These are phyloP conservation scores for Phyllostomus discolor DNA, from an alignment of 2,113 vertebrate species.

Conservation along the genomic window DNA sequence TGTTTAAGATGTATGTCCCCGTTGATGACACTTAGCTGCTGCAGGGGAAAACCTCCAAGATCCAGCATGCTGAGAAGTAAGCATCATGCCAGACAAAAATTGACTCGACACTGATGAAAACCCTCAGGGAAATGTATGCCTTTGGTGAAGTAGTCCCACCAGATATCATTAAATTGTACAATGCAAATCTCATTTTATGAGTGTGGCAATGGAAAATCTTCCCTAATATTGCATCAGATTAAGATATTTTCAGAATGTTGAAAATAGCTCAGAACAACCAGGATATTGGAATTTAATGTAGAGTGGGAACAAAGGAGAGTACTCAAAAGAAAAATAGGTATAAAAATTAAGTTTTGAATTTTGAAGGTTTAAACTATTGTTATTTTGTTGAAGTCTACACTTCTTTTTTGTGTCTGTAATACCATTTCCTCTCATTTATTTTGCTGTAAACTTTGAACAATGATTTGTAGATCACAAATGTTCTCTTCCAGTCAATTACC, in stretches of 20 bases:
- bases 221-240: slow-evolving; percentile 52
- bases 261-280: background rate
- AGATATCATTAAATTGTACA: slow-evolving; percentile 63
- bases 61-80: slow-evolving; percentile 41
- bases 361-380: background rate
- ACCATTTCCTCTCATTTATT: background rate
- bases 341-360: background rate
- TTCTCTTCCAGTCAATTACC: background rate
- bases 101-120: slow-evolving; percentile 42
- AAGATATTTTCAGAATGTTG: slow-evolving; percentile 42
- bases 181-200: slow-evolving; percentile 62
- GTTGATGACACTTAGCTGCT: background rate
- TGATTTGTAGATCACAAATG: background rate
- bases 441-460: background rate
- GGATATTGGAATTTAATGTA: background rate
- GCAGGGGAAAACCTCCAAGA: background rate
- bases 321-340: background rate
- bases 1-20: background rate
- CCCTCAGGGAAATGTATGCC: slow-evolving; percentile 56
- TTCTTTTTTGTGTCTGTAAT: background rate
- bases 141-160: slow-evolving; percentile 62
- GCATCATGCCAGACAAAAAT: slow-evolving; percentile 15
- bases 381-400: background rate
- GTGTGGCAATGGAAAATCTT: slow-evolving; percentile 42
- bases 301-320: background rate